phyloP scores from a whole-genome alignment of 1,140 invertebrate species.

The Sitophilus oryzae region DNA sequence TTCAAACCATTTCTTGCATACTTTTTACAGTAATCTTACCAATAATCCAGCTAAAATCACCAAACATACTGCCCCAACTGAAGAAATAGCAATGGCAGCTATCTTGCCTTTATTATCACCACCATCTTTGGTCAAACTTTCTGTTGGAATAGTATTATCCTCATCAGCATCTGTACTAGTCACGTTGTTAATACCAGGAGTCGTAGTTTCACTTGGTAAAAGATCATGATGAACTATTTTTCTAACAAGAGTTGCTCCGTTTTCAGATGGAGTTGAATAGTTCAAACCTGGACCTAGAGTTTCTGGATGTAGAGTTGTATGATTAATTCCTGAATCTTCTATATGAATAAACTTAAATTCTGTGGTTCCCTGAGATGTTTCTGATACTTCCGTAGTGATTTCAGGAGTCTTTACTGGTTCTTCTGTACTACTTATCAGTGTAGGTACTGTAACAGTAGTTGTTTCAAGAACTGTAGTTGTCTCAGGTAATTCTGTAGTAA shows the following conservation, averaged over 20 bases:
- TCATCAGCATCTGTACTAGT: conserved; percentile 10
- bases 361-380: conserved; percentile 5
- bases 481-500: too few relatives aligned
- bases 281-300: conserved; percentile 12
- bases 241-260: too few relatives aligned
- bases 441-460: conserved; percentile 5
- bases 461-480: too few relatives aligned
- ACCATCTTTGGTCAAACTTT: conserved; percentile 2
- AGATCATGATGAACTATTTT: too few relatives aligned
- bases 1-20: neutral
- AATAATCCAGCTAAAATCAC: conserved; percentile 59
- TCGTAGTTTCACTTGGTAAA: neutral
- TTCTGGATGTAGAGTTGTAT: conserved; percentile 24
- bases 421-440: conserved; percentile 12
- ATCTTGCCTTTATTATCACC: conserved; percentile 44
- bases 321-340: conserved; percentile 9
- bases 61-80: conserved; percentile 51
- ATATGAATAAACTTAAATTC: conserved; percentile 16
- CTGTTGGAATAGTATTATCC: conserved; percentile 10
- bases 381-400: conserved; percentile 12
- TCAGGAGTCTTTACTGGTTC: neutral
- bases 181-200: neutral
- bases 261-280: conserved; percentile 16
- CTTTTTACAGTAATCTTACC: conserved; percentile 45
- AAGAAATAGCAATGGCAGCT: conserved; percentile 50